Evolutionary conservation across 2,888 invertebrate genomes (phyloP).

Genomic region (Noctua pronuba): DNA sequence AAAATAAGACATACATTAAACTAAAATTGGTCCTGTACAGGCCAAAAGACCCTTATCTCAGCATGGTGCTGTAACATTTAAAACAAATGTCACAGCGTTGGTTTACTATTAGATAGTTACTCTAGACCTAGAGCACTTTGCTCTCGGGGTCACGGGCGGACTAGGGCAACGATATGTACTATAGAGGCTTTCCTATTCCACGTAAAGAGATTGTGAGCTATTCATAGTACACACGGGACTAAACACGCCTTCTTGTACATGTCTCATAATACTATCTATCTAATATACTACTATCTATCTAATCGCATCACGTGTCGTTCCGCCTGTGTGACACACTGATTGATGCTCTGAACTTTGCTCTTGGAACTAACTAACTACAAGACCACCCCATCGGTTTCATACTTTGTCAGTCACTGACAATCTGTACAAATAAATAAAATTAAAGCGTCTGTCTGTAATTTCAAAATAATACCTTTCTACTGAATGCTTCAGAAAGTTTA

Average conservation of each 20-base stretch:
- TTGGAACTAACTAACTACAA: constrained; percentile 4
- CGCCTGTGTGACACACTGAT: constrained; percentile 8
- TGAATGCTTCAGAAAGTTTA: no score
- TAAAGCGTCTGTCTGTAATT: no score
- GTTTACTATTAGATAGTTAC: not conserved
- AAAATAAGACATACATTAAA: no score
- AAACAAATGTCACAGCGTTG: not conserved
- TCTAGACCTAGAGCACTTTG: not conserved
- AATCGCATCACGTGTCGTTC: constrained; percentile 22
- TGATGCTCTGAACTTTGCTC: constrained; percentile 20
- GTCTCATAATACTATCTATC: constrained; percentile 16
- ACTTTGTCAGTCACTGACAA: not conserved
- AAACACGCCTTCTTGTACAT: not conserved
- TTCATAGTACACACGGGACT: not conserved
- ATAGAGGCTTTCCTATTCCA: constrained; percentile 1
- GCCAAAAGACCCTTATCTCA: not conserved
- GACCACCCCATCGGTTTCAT: not conserved
- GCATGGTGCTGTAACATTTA: not conserved
- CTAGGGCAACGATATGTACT: not conserved
- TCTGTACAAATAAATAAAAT: no score
- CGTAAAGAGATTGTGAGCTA: constrained; percentile 6
- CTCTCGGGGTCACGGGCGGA: not conserved
- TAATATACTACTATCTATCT: no score
- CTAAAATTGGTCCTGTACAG: not conserved
- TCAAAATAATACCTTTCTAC: no score